Evolutionary conservation across 92 coral and sea anemone species (phyloP).

Genomic region (Epizoanthus rinbou): DNA sequence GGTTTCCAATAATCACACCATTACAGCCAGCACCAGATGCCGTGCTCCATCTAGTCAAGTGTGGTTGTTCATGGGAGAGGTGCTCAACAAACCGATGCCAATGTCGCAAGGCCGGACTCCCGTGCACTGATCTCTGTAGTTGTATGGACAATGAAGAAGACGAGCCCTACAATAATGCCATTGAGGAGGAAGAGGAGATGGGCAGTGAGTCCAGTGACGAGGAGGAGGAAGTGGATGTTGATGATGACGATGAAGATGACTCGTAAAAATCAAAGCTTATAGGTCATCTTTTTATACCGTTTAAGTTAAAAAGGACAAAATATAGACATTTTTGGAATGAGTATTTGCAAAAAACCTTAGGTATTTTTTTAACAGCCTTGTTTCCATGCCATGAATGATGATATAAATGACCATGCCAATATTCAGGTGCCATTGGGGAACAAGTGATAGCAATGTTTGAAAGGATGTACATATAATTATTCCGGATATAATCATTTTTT

Average conservation of each 20-base stretch:
- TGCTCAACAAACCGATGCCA: conserved; percentile 50
- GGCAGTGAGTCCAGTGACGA: conserved; percentile 35
- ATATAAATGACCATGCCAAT: conserved; percentile 20
- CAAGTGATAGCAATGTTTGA: conserved; percentile 26
- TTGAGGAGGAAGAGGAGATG: conserved; percentile 24
- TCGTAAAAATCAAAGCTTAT: background rate
- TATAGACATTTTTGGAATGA: conserved; percentile 3
- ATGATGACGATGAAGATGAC: conserved; percentile 16
- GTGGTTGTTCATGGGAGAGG: conserved; percentile 55
- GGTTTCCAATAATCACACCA: conserved; percentile 26
- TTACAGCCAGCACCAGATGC: conserved; percentile 45
- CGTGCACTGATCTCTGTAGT: conserved; percentile 43
- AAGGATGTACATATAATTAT: background rate
- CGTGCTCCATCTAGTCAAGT: conserved; percentile 62
- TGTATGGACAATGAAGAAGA: conserved; percentile 47
- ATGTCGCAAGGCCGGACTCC: conserved; percentile 46
- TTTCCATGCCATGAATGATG: conserved; percentile 21
- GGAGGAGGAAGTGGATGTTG: conserved; percentile 10
- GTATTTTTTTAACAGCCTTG: conserved; percentile 1
- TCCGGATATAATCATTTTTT: background rate
- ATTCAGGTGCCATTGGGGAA: conserved; percentile 23
- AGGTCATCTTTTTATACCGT: background rate
- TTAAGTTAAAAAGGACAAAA: conserved; percentile 10
- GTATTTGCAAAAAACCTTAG: conserved; percentile 16
- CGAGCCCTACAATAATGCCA: conserved; percentile 38